Base-by-base conservation (phyloP, 2,797 vertebrate genomes). In the Myiotriccus ornatus region DNA sequence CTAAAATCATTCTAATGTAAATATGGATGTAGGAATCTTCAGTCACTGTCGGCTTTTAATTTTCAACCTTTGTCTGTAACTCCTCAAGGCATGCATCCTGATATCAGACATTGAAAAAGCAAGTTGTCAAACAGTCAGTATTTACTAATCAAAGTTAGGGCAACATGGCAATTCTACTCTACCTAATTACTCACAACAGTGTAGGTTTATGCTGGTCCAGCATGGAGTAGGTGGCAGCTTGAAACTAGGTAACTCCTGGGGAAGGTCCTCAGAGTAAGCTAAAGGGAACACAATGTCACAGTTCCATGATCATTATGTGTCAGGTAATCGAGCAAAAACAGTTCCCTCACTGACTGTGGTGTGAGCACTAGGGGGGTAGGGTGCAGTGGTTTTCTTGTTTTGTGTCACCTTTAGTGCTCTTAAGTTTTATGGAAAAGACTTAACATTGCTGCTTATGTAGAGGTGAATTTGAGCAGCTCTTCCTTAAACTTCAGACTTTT, bases 51-150 rank as follows among this genome's bases (percentile, higher is more conserved):
- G 57, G 23, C 74, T 93, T 94, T 63, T 57, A 39, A 32, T 52
- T 77, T 70, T 77, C 52, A 78, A 1, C 23, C 21, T 81, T 76
- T 82, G 43, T 14, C 21, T 86, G 20, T 59, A 57, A 20, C 35
- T 76, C 35, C 11, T 81, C 25, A 44, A 41, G 44, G 23, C 2
- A 2, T 41, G 10, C 4, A 3, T 67, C 35, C 24, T 19, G 12
- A 23, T 73, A 57, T 0, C 35, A 49, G 39, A 14, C 16, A 41
- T 2, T 1, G 49, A 6, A 46, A 71, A 71, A 59, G 10, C 5
- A 69, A 32, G 16, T 64, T 81, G 25, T n/a, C 43, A 87, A 55
- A 57, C 0, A 7, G 62, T 50, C 6, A 2, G 0, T 47, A 39
- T 44, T 83, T 81, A 57, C 12, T 81, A 53, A 19, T 34, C 52